phyloP scores from a whole-genome alignment of 2,888 invertebrate genomes.

The Panopea generosa region DNA sequence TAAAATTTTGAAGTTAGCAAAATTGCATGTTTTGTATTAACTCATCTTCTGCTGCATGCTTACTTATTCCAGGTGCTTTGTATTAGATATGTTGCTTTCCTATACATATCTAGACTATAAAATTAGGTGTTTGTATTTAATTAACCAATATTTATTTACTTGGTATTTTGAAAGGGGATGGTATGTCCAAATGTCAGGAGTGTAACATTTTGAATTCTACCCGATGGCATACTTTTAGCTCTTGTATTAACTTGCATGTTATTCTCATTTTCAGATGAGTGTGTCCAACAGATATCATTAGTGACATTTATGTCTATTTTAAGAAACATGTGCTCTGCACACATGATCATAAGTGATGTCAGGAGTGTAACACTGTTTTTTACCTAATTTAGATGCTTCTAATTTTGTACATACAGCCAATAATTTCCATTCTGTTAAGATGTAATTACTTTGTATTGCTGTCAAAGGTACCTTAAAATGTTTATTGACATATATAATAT shows the following conservation, averaged over 20 bases:
- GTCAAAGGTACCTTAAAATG: not conserved
- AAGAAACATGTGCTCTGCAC: not conserved
- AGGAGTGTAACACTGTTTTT: conserved; percentile 17
- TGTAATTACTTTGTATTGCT: not conserved
- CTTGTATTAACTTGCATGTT: not conserved
- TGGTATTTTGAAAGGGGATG: not conserved
- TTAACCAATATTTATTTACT: not conserved
- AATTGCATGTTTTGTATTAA: too few relatives aligned
- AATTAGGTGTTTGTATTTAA: too few relatives aligned
- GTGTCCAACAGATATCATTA: not conserved
- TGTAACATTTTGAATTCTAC: conserved; percentile 5
- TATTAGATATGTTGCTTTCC: too few relatives aligned
- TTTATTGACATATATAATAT: not conserved
- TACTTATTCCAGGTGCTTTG: too few relatives aligned
- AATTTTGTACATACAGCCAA: too few relatives aligned
- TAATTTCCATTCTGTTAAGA: too few relatives aligned
- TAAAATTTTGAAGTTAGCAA: too few relatives aligned
- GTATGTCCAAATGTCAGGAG: conserved; percentile 11
- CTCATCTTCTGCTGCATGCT: too few relatives aligned
- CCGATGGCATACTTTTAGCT: not conserved
- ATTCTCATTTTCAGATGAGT: not conserved
- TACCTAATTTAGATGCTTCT: not conserved
- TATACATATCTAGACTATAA: too few relatives aligned
- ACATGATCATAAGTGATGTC: conserved; percentile 14
- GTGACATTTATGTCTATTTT: not conserved